Conservation (phyloP, 2,888 invertebrate species). For the Himalopsyche japonica region DNA sequence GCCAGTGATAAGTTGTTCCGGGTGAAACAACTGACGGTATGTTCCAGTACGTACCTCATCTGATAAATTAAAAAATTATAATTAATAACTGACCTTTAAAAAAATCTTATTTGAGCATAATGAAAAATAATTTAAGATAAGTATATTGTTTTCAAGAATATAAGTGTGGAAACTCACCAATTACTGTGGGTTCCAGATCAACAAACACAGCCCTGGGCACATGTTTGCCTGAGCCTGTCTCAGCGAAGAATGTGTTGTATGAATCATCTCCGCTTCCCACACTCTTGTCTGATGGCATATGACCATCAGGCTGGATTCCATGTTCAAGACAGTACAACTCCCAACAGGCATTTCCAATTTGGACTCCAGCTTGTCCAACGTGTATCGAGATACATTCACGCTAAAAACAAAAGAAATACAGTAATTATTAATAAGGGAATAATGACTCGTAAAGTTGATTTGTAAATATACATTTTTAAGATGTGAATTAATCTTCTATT, state of each 20-base stretch:
- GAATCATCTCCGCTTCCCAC: constrained; percentile 91
- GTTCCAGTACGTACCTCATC: constrained; percentile 93
- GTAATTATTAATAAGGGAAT: background rate
- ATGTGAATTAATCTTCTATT: too few species aligned
- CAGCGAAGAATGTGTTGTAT: constrained; percentile 93
- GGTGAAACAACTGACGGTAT: constrained; percentile 95
- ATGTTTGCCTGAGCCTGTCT: constrained; percentile 95
- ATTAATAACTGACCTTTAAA: constrained; percentile 81
- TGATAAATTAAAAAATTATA: constrained; percentile 69
- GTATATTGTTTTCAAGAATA: constrained; percentile 52
- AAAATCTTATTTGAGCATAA: background rate
- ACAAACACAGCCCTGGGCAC: constrained; percentile 94
- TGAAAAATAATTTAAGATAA: too few species aligned
- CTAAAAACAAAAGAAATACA: constrained; percentile 50
- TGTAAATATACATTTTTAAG: too few species aligned
- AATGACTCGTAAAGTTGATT: too few species aligned
- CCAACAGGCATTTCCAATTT: constrained; percentile 90
- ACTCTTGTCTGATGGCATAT: constrained; percentile 93
- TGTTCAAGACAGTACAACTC: constrained; percentile 89
- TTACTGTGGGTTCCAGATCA: constrained; percentile 95
- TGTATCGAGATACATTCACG: constrained; percentile 80
- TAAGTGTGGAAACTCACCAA: constrained; percentile 72
- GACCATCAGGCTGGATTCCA: constrained; percentile 91
- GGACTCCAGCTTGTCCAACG: constrained; percentile 83
- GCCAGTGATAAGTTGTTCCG: constrained; percentile 94